A percentile compares a stretch with the other conserved stretches of the same genome.
phyloP scores from a whole-genome alignment of 2,113 vertebrate species.

The Syrrhaptes paradoxus region DNA sequence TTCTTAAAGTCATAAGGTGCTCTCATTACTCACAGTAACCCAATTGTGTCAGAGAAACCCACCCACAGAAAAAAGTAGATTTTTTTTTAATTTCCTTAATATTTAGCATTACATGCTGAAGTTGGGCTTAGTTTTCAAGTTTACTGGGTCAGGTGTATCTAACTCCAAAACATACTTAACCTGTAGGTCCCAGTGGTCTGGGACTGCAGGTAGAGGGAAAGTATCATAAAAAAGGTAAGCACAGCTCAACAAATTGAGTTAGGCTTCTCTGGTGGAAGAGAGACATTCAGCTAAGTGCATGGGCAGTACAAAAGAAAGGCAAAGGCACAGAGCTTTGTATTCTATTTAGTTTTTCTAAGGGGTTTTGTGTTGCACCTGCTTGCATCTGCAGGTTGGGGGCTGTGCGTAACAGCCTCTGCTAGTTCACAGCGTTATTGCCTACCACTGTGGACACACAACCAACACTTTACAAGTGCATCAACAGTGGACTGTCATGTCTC shows the following conservation, averaged over 20 bases:
- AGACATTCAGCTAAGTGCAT: background rate
- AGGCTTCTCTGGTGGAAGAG: background rate
- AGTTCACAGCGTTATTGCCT: background rate
- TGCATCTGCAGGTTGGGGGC: background rate
- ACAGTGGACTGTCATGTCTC: background rate
- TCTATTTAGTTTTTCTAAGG: background rate
- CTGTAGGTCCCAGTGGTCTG: background rate
- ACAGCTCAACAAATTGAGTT: background rate
- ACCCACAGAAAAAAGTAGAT: background rate
- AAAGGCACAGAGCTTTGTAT: background rate
- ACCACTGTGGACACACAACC: accelerated
- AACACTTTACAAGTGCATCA: background rate
- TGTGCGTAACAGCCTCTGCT: background rate
- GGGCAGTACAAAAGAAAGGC: background rate
- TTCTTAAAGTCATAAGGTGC: background rate
- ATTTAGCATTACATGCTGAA: background rate
- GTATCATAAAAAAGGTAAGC: background rate
- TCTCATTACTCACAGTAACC: background rate
- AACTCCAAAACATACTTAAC: background rate
- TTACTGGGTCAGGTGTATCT: background rate
- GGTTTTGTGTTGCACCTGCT: background rate
- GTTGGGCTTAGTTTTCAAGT: background rate
- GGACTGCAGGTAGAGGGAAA: background rate
- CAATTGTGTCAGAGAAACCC: background rate
- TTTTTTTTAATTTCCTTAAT: background rate